Percentiles rank a stretch among this genome's conserved stretches.
These are phyloP conservation scores for Pantala flavescens DNA, from an alignment of 1,140 invertebrate species.

Conservation along the genomic window DNA sequence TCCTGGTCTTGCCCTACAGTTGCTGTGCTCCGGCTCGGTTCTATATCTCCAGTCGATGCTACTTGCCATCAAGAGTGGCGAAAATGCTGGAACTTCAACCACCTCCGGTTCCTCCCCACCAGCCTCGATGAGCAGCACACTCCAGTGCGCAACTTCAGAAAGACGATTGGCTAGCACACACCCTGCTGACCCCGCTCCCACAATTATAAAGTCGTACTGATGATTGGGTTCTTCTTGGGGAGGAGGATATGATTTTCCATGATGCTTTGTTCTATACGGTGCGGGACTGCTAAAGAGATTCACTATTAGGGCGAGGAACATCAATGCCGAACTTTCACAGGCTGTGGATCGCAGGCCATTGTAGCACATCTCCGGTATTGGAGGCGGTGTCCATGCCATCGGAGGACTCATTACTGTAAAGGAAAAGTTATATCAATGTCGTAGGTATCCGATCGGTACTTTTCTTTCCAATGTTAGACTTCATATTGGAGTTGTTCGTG, in stretches of 20 bases:
- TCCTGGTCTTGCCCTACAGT: background rate
- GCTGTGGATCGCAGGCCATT: background rate
- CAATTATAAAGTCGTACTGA: conserved; percentile 25
- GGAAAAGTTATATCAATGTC: no score
- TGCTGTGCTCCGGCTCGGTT: conserved; percentile 38
- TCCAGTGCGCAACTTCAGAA: conserved; percentile 37
- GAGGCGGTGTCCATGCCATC: background rate
- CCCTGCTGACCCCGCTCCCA: conserved; percentile 43
- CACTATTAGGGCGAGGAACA: background rate
- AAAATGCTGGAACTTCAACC: conserved; percentile 52
- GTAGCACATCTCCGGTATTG: background rate
- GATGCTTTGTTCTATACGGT: background rate
- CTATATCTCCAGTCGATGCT: conserved; percentile 48
- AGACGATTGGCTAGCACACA: conserved; percentile 37
- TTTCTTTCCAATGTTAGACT: no score
- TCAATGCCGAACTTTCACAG: background rate
- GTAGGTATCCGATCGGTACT: no score
- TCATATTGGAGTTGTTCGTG: no score
- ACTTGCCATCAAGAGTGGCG: conserved; percentile 42
- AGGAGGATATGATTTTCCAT: background rate
- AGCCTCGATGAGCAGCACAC: conserved; percentile 49
- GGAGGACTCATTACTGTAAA: no score
- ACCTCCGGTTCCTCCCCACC: conserved; percentile 49
- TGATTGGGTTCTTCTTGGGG: background rate
- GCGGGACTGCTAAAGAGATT: background rate